Conservation (phyloP, 2,113 vertebrate species). For the Penelope pileata region DNA sequence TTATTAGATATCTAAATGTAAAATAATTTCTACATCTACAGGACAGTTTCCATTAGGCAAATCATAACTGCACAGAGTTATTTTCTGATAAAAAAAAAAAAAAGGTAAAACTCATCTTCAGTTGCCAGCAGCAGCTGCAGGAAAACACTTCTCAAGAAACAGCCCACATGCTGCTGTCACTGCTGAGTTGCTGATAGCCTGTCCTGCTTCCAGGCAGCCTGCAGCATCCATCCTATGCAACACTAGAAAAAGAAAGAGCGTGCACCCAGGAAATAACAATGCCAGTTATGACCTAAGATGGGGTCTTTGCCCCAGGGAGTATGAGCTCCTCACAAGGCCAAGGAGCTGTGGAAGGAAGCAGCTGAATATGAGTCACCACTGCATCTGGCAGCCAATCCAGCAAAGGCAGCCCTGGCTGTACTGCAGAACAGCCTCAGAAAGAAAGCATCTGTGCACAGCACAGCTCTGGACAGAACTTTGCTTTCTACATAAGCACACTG, state of each 20-base stretch:
- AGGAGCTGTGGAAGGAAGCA: not conserved
- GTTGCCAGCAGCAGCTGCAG: not conserved
- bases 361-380: not conserved
- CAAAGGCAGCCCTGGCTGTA: not conserved
- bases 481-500: fast-evolving
- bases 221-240: not conserved
- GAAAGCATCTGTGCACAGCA: not conserved
- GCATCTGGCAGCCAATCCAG: not conserved
- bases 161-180: not conserved
- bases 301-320: not conserved
- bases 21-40: not conserved
- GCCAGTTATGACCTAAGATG: not conserved
- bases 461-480: not conserved
- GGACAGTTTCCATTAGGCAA: not conserved
- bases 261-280: not conserved
- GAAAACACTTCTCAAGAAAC: not conserved
- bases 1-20: not conserved
- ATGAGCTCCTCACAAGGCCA: not conserved
- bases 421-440: not conserved
- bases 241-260: not conserved
- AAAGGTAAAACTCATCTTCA: not conserved
- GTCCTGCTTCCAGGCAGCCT: not conserved
- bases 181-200: not conserved
- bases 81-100: not conserved
- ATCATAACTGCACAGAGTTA: not conserved